Evolutionary conservation across 2,113 vertebrate species (phyloP).

Genomic region (Carassius auratus): DNA sequence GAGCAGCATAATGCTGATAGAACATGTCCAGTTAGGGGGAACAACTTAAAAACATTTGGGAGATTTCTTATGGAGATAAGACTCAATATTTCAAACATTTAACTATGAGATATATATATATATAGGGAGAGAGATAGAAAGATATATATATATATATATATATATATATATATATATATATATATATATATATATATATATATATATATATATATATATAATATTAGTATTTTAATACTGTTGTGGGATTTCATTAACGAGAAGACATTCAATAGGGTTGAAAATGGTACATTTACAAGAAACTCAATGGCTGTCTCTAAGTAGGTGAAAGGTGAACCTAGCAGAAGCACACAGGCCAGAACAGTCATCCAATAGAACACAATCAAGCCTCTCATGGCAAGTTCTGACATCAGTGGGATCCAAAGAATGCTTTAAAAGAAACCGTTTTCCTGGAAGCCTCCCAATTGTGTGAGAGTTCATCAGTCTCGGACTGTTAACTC

Average conservation of each 20-base stretch:
- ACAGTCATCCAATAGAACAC: slow-evolving; percentile 53
- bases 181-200: too few relatives aligned
- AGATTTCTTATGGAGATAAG: not conserved
- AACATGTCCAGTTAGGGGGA: slow-evolving; percentile 64
- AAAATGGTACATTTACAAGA: not conserved
- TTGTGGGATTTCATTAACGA: too few relatives aligned
- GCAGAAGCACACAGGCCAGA: slow-evolving; percentile 45
- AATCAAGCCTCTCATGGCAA: slow-evolving; percentile 51
- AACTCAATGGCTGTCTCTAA: slow-evolving; percentile 46
- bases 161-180: too few relatives aligned
- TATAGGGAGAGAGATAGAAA: too few relatives aligned
- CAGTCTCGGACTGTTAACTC: slow-evolving; percentile 57
- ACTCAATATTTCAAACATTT: not conserved
- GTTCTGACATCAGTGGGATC: slow-evolving; percentile 70
- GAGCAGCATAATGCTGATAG: slow-evolving; percentile 35
- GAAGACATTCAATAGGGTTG: too few relatives aligned
- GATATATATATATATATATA: too few relatives aligned
- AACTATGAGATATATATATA: not conserved
- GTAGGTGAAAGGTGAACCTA: slow-evolving; percentile 71
- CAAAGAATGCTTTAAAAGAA: slow-evolving; percentile 47
- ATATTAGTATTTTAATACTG: too few relatives aligned
- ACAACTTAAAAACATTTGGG: slow-evolving; percentile 52
- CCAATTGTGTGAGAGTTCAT: slow-evolving; percentile 72
- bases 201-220: too few relatives aligned
- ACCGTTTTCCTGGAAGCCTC: slow-evolving; percentile 51